Conservation (phyloP, 2,797 vertebrate species). For the Adelosebastes latens region DNA sequence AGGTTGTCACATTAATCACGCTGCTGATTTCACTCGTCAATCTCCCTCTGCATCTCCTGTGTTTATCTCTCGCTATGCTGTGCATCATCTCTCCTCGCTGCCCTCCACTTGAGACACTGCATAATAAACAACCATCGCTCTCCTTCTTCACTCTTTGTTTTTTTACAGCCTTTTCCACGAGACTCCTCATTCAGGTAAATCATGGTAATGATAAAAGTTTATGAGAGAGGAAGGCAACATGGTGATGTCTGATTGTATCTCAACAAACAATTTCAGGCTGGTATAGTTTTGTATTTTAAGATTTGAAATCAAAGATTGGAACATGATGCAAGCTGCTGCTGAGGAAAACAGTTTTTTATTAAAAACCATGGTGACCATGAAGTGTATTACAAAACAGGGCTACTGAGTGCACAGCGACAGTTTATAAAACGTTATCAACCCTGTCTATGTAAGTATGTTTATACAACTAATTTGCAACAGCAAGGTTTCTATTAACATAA, state of each 20-base stretch:
- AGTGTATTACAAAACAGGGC: constrained; percentile 11
- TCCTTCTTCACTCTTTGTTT: background rate
- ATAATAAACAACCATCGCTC: constrained; percentile 32
- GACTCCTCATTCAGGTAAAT: constrained; percentile 36
- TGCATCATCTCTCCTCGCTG: constrained; percentile 27
- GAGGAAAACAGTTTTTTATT: constrained; percentile 35
- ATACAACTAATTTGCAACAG: background rate
- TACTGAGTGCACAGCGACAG: background rate
- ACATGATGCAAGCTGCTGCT: constrained; percentile 8
- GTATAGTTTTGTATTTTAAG: constrained; percentile 25
- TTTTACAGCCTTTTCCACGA: constrained; percentile 26
- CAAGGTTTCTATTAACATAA: background rate
- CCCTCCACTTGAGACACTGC: constrained; percentile 33
- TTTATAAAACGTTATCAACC: background rate
- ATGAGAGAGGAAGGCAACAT: constrained; percentile 38
- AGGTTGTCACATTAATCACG: constrained; percentile 84
- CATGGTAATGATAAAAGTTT: constrained; percentile 30
- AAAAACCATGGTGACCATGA: constrained; percentile 16
- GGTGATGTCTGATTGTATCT: constrained; percentile 34
- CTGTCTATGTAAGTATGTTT: background rate
- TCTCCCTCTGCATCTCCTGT: constrained; percentile 45
- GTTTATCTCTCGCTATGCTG: constrained; percentile 52
- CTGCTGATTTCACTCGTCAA: constrained; percentile 71
- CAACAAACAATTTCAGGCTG: constrained; percentile 40
- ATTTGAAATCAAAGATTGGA: constrained; percentile 34